Base-by-base conservation (phyloP, 2,797 vertebrate species). In the Lophius americanus region DNA sequence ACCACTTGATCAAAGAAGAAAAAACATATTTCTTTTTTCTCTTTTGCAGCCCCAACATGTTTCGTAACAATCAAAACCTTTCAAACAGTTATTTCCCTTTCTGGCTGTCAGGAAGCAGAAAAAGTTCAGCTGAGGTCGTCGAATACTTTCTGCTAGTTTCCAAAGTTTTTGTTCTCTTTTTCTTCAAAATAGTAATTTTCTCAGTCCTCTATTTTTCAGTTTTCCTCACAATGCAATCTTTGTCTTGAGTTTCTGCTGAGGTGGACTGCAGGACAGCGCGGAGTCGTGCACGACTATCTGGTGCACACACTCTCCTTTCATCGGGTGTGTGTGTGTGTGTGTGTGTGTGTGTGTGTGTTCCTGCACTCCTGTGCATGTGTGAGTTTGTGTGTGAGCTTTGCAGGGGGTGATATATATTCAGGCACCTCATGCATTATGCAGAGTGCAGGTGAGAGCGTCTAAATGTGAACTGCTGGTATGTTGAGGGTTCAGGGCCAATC, bases 381-480 rank as follows among this genome's bases (percentile, higher is more conserved):
- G 37, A 36, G 32, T 50, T 47, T n/a, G 59, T 59, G 55, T 35
- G 42, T 41, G 76, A 66, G 75, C 76, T 51, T 56, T 62, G 67
- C 74, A 76, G 73, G 73, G 70, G 52, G 79, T 71, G 85, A 87
- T 86, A 87, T 90, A 88, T 86, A 88, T 92, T 89, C 88, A 84
- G 85, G 74, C 75, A 58, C 67, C 78, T 92, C 89, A 92, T 92
- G 89, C 87, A 92, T 93, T 90, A 92, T 93, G 89, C 83, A 92
- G 82, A 79, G 84, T 64, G 84, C 87, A 90, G 87, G 89, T 90
- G 86, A 92, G 84, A 86, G 81, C 46, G 60, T 84, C 85, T 85
- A 88, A 88, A 88, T 78, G 86, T 88, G 87, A 89, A 88, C 82
- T 84, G 85, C 84, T 80, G 90, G 74, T 86, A 89, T 86, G 86